phyloP scores from a whole-genome alignment of 2,797 vertebrate genomes.

The Pyrocephalus nanus region DNA sequence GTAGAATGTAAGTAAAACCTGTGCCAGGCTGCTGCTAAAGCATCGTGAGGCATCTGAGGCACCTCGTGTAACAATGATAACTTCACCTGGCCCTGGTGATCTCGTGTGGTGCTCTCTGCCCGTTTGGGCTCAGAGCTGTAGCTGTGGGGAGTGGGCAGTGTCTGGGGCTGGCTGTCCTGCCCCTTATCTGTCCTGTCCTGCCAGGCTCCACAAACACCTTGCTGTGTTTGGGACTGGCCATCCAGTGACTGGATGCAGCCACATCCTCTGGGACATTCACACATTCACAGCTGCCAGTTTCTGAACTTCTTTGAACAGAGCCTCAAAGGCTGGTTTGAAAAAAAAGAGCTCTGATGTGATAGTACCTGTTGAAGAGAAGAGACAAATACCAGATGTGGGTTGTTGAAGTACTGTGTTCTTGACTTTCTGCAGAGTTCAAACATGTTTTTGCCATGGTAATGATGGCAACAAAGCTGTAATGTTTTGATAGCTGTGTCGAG shows the following conservation, averaged over 20 bases:
- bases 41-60: neutral
- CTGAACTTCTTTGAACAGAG: neutral
- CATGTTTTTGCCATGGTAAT: neutral
- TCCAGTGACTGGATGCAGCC: rapidly evolving
- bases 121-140: rapidly evolving
- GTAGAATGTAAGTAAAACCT: rapidly evolving
- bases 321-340: neutral
- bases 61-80: neutral
- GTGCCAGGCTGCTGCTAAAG: neutral
- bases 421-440: neutral
- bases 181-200: neutral
- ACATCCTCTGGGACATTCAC: rapidly evolving
- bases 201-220: rapidly evolving
- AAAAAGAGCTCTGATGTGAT: neutral
- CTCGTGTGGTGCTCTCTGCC: rapidly evolving
- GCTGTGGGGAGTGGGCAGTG: rapidly evolving
- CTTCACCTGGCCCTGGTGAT: neutral
- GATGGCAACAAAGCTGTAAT: neutral
- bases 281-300: neutral
- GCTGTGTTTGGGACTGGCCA: neutral
- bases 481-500: neutral
- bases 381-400: neutral
- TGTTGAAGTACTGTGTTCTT: neutral
- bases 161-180: rapidly evolving
- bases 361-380: neutral